Conservation (phyloP, 2,113 vertebrate genomes). For the Pholis gunnellus region DNA sequence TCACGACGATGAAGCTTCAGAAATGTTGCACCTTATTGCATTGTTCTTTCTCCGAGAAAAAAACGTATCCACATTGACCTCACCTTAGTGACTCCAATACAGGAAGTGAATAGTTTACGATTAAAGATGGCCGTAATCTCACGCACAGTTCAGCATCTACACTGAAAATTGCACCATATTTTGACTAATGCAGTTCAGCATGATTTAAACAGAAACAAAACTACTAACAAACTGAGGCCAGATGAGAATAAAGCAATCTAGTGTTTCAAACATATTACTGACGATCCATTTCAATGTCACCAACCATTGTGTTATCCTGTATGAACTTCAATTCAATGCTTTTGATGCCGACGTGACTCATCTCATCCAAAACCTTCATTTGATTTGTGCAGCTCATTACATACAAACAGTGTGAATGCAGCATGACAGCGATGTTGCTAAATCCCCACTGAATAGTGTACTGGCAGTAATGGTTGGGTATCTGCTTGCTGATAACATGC, state of each 20-base stretch:
- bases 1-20: not conserved
- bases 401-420: constrained; percentile 22
- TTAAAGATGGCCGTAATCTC: constrained; percentile 11
- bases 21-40: not conserved
- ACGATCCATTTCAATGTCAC: constrained; percentile 12
- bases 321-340: not conserved
- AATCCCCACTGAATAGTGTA: constrained; percentile 9
- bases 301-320: not conserved
- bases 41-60: not conserved
- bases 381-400: constrained; percentile 37
- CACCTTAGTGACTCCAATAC: not conserved
- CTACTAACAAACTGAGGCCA: not conserved
- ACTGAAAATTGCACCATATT: not conserved
- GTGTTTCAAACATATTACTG: constrained; percentile 13
- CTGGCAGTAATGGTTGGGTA: constrained; percentile 35
- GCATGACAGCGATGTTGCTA: not conserved
- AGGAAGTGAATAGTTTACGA: not conserved
- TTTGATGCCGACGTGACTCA: not conserved
- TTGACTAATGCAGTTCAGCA: constrained; percentile 1
- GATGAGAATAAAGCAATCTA: not conserved
- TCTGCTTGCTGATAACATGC: constrained; percentile 4
- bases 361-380: constrained; percentile 14
- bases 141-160: not conserved
- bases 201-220: not conserved
- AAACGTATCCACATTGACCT: not conserved